Evolutionary conservation across 1,140 invertebrate genomes (phyloP).

Genomic region (Drosophila littoralis): DNA sequence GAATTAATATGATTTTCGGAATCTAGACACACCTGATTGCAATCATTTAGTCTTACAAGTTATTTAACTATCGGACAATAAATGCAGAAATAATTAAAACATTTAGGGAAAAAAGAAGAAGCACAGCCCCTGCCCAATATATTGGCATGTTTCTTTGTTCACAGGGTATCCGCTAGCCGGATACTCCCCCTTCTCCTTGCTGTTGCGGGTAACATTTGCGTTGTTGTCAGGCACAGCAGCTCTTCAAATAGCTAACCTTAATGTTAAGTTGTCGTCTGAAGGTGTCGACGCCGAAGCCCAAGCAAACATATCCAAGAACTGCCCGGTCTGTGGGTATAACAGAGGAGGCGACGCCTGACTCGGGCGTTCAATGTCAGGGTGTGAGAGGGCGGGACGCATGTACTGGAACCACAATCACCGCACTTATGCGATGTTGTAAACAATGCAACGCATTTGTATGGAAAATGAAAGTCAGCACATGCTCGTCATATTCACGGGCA

Average conservation of each 20-base stretch:
- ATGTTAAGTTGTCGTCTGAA: conserved; percentile 33
- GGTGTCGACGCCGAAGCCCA: conserved; percentile 22
- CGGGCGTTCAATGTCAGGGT: conserved; percentile 20
- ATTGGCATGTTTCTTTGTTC: too few species aligned
- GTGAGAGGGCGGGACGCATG: background rate
- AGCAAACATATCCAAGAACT: conserved; percentile 39
- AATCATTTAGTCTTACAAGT: too few species aligned
- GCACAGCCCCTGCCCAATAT: too few species aligned
- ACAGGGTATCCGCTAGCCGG: background rate
- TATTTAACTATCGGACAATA: too few species aligned
- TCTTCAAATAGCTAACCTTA: conserved; percentile 46
- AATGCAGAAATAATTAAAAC: too few species aligned
- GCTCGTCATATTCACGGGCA: background rate
- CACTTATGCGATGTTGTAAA: conserved; percentile 29
- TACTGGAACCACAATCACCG: conserved; percentile 23
- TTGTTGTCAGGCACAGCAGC: conserved; percentile 45
- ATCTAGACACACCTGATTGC: too few species aligned
- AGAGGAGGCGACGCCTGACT: background rate
- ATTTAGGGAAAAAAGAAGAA: too few species aligned
- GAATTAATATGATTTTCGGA: too few species aligned
- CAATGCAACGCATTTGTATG: conserved; percentile 36
- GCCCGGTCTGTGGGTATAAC: conserved; percentile 6
- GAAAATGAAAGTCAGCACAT: conserved; percentile 18
- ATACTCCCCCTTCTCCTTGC: background rate
- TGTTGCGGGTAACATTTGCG: conserved; percentile 26